Evolutionary conservation across 2,797 vertebrate genomes (phyloP).

Genomic region (Girardinus metallicus): DNA sequence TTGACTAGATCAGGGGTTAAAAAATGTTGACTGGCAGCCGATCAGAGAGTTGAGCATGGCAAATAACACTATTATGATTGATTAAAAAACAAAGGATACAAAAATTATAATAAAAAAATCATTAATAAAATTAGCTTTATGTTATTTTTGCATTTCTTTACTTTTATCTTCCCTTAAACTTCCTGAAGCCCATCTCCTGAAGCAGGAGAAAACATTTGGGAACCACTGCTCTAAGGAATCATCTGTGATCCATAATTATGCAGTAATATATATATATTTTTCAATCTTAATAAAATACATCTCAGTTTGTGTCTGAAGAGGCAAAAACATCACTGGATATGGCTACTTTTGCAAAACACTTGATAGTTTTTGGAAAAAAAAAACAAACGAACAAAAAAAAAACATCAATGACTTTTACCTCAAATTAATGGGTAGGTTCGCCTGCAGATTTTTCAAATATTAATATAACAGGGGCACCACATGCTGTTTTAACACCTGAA

Average conservation of each 20-base stretch:
- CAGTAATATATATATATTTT: neutral
- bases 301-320: neutral
- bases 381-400: too few species aligned
- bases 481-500: conserved; percentile 20
- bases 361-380: neutral
- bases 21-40: too few species aligned
- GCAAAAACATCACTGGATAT: neutral
- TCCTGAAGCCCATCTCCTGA: too few species aligned
- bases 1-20: neutral
- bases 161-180: too few species aligned
- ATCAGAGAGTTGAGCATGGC: too few species aligned
- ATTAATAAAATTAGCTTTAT: too few species aligned
- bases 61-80: too few species aligned
- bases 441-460: conserved; percentile 5
- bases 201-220: too few species aligned
- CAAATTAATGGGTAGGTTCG: conserved; percentile 39
- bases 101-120: too few species aligned
- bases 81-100: too few species aligned
- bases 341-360: neutral
- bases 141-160: too few species aligned
- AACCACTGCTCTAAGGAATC: conserved; percentile 29
- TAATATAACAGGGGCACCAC: neutral
- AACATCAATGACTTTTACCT: conserved; percentile 47
- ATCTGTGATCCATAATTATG: conserved; percentile 11
- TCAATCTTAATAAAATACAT: neutral